Conservation (phyloP, 2,888 invertebrate genomes). For the Ypsolopha sequella region DNA sequence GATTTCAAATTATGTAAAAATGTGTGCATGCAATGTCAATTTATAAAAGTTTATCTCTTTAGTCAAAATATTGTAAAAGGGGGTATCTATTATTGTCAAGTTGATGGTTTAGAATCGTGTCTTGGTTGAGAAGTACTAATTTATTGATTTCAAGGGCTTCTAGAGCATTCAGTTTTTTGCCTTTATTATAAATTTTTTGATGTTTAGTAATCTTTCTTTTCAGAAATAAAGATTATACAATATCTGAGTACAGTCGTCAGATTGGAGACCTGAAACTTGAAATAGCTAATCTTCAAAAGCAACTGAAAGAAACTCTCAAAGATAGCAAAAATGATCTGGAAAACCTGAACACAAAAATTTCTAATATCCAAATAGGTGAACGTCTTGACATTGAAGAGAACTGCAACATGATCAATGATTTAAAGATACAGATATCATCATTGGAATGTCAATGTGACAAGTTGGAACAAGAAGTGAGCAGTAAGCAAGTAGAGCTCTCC, state of each 20-base stretch:
- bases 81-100: too few relatives aligned
- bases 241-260: slow-evolving; percentile 50
- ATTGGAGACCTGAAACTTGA: slow-evolving; percentile 54
- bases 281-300: slow-evolving; percentile 33
- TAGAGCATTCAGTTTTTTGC: too few relatives aligned
- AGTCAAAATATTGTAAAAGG: too few relatives aligned
- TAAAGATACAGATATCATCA: slow-evolving; percentile 32
- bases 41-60: too few relatives aligned
- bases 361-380: slow-evolving; percentile 12
- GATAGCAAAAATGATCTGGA: slow-evolving; percentile 21
- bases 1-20: too few relatives aligned
- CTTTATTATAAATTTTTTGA: background rate
- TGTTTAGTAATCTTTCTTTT: slow-evolving; percentile 11
- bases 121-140: too few relatives aligned
- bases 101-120: too few relatives aligned
- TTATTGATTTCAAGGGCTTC: too few relatives aligned
- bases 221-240: slow-evolving; percentile 58
- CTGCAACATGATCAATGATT: slow-evolving; percentile 20
- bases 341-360: slow-evolving; percentile 24
- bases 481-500: slow-evolving; percentile 50
- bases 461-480: slow-evolving; percentile 47
- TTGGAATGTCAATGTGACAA: slow-evolving; percentile 44
- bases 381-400: background rate
- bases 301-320: slow-evolving; percentile 18
- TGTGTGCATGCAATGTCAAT: too few relatives aligned